Evolutionary conservation across 2,797 vertebrate species (phyloP).

Genomic region (Linurgus olivaceus): DNA sequence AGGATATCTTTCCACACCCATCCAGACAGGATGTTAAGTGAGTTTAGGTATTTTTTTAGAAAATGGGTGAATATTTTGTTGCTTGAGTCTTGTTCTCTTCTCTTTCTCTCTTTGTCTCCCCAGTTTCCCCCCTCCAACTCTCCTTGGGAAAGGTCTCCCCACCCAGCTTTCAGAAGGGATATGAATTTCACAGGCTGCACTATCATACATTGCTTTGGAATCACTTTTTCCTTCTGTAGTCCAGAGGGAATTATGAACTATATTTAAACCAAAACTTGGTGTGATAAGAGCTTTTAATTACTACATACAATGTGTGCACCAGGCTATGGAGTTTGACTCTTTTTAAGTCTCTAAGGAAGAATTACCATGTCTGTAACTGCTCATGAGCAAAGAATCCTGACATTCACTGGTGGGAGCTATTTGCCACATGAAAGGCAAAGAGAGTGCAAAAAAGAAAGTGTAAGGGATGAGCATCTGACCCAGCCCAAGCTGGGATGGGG

Average conservation of each 20-base stretch:
- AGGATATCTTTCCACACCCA: background rate
- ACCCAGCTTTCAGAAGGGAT: background rate
- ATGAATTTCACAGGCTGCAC: background rate
- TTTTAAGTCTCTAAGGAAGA: background rate
- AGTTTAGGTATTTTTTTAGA: background rate
- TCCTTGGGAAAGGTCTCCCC: background rate
- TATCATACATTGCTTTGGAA: background rate
- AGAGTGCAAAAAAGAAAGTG: background rate
- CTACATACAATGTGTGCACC: background rate
- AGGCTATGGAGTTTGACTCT: background rate
- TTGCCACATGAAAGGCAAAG: background rate
- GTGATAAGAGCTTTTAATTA: constrained; percentile 28
- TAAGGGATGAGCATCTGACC: background rate
- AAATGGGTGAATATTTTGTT: background rate
- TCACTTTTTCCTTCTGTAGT: background rate
- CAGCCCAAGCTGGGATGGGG: background rate
- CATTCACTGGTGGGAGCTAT: background rate
- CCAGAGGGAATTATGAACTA: background rate
- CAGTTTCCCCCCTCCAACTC: background rate
- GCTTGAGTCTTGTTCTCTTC: background rate
- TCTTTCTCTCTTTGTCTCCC: background rate
- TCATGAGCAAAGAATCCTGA: background rate
- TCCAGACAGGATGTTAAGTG: fast-evolving
- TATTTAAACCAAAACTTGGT: constrained; percentile 23
- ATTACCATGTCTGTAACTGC: background rate